Evolutionary conservation across 2,888 invertebrate genomes (phyloP).

Genomic region (Aspidapion aeneum): DNA sequence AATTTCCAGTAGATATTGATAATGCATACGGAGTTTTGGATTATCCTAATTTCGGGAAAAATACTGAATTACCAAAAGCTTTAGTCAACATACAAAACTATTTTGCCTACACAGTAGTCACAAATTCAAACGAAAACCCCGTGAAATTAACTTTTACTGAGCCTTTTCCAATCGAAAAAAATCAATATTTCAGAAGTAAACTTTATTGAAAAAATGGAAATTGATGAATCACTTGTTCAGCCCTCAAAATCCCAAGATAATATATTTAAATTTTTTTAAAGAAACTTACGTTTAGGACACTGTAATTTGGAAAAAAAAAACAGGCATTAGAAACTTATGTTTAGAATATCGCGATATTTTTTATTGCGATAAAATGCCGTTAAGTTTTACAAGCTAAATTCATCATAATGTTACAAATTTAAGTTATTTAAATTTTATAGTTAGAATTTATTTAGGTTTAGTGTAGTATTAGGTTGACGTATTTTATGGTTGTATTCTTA

Average conservation of each 20-base stretch:
- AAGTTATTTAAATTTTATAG: no score
- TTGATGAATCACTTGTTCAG: background rate
- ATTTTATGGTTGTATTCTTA: no score
- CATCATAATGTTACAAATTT: no score
- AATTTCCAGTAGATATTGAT: background rate
- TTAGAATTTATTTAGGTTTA: no score
- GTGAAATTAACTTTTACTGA: no score
- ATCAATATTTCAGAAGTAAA: background rate
- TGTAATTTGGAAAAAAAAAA: background rate
- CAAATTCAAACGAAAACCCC: background rate
- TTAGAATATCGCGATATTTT: constrained; percentile 1
- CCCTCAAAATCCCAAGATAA: background rate
- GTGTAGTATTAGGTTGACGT: no score
- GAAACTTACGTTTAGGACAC: constrained; percentile 1
- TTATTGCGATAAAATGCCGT: background rate
- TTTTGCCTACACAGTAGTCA: background rate
- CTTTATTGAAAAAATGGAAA: constrained; percentile 5
- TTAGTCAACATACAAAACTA: background rate
- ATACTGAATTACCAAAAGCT: constrained; percentile 1
- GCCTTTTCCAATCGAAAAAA: background rate
- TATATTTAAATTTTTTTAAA: background rate
- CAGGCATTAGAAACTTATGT: background rate
- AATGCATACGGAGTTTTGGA: background rate
- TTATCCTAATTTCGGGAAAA: background rate
- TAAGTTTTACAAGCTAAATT: constrained; percentile 2